Conservation (phyloP, 2,113 vertebrate genomes). For the Anthoscopus minutus region DNA sequence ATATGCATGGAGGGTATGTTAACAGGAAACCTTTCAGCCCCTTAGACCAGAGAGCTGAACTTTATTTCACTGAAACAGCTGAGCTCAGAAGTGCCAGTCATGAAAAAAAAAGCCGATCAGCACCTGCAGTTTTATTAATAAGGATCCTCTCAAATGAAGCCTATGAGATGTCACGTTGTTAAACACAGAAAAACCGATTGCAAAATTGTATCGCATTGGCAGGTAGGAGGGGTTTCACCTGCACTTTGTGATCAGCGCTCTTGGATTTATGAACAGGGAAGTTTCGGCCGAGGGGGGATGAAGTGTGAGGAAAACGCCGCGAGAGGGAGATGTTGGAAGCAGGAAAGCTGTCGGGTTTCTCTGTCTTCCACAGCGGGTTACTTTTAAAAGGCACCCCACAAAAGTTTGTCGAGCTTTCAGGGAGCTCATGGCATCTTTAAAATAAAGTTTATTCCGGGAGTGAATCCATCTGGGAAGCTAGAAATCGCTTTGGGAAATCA, state of each 20-base stretch:
- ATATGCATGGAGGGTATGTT: neutral
- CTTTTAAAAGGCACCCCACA: neutral
- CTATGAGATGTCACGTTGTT: neutral
- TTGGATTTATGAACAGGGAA: neutral
- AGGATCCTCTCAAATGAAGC: neutral
- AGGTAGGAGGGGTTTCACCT: neutral
- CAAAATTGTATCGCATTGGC: neutral
- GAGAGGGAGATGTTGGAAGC: constrained; percentile 29
- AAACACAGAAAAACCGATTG: neutral
- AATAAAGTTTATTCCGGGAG: neutral
- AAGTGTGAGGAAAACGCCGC: neutral
- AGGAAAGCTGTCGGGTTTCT: neutral
- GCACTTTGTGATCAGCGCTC: neutral
- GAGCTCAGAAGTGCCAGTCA: neutral
- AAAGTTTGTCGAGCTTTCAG: neutral
- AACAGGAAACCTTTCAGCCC: neutral
- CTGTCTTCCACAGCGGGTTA: accelerated
- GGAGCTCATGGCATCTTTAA: neutral
- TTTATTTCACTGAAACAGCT: neutral
- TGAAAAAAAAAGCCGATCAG: neutral
- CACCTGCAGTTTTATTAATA: neutral
- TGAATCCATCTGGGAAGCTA: neutral
- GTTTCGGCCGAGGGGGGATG: neutral
- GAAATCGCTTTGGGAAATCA: neutral
- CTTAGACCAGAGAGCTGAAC: neutral